Evolutionary conservation across 2,113 vertebrate genomes (phyloP), one percentile per base, ranked within the genome.

Genomic region (Corydoras maculifer): DNA sequence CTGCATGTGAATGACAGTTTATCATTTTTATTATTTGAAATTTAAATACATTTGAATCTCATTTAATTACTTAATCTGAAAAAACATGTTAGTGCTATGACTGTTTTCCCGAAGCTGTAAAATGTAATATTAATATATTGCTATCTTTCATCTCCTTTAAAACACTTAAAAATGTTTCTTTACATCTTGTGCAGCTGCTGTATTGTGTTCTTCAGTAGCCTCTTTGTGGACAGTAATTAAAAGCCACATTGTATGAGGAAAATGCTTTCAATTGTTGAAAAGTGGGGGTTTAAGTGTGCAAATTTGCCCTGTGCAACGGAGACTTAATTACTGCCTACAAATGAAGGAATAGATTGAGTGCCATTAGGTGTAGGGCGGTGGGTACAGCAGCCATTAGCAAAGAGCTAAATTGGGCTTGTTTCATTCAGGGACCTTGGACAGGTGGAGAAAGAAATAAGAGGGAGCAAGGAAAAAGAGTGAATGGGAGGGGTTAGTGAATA

Each of bases 391-490:
- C 75, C 84, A 77, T 84, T 83, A 79, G 75, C 81, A 81, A 81
- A 74, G 73, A 76, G 77, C 79, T 81, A 76, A 83, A 84, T 87
- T 81, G 80, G 82, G 80, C 77, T 82, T 64, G 81, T 83, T 86
- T 81, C 81, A 79, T 71, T 85, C 82, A 64, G 79, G 79, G 72
- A 81, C 76, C 76, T 75, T 62, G 79, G 81, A 78, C 75, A 78
- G 79, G 73, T 80, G 76, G 62, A 65, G 69, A 18, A 55, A 79
- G 66, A 63, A 72, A 73, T 75, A 43, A 43, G 18, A 25, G 18
- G 18, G 18, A 65, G 63, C 59, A 43, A 43, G 35, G 35, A 43
- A 43, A 8, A 43, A 43, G 35, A 75, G 65, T 72, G 35, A 59
- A 43, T 30, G 31, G 67, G 65, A 14, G 35, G 35, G 35, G 35